These are phyloP conservation scores for Tragelaphus imberbis DNA, from an alignment of 2,113 vertebrate species.

Conservation along the genomic window DNA sequence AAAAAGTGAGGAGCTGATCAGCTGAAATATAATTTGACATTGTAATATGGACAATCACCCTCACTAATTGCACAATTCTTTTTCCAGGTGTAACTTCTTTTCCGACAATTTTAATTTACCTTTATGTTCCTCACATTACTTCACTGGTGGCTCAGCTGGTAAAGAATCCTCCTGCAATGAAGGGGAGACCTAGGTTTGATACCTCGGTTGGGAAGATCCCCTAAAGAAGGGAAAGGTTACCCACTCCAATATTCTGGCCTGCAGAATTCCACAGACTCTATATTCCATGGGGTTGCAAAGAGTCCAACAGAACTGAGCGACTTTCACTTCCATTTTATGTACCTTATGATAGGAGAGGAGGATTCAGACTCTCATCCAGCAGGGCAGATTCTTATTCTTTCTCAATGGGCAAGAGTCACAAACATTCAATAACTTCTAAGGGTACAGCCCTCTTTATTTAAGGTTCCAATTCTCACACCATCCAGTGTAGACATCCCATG, in stretches of 20 bases:
- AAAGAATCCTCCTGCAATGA: not conserved
- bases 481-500: not conserved
- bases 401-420: not conserved
- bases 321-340: not conserved
- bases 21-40: not conserved
- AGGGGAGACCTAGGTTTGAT: not conserved
- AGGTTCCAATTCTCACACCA: not conserved
- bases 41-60: not conserved
- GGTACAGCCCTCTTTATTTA: not conserved
- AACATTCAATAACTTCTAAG: not conserved
- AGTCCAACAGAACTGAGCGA: not conserved
- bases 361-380: not conserved
- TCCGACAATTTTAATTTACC: not conserved
- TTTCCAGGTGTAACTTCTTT: not conserved
- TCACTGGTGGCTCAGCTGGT: not conserved
- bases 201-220: not conserved
- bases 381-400: not conserved
- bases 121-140: not conserved
- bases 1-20: not conserved
- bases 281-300: not conserved
- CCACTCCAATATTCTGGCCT: not conserved
- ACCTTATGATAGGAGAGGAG: not conserved
- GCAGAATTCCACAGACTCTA: not conserved
- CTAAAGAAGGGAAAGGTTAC: not conserved
- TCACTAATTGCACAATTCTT: not conserved